Evolutionary conservation across 2,113 vertebrate genomes (phyloP), one percentile per base, ranked within the genome.

Genomic region (Sturnira hondurensis): DNA sequence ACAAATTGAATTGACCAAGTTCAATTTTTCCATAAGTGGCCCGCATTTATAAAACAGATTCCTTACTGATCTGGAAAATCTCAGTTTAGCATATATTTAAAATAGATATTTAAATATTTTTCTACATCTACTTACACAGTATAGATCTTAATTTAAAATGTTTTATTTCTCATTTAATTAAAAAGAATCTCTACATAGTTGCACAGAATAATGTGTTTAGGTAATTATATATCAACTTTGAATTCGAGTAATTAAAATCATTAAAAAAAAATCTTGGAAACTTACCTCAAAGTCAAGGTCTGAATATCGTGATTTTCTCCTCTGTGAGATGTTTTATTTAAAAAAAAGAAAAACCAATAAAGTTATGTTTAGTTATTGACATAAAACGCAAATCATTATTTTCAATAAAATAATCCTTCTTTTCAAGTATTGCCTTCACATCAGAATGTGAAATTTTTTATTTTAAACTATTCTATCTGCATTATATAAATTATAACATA

Each of bases 211-310:
- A 50, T 63, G 84, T 26, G 7, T 41, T 81, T 74, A 63, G 52
- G 19, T 36, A 88, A n/a, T 73, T 94, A 52, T 28, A 76, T 20
- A 63, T 52, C 13, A 38, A 94, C 52, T 97, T 98, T 98, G 56
- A 97, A 96, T 95, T 58, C 92, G 97, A 97, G 81, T 93, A 96
- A 88, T 97, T 96, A 78, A 96, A 97, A 96, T 95, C 95, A 97
- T 74, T 43, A 47, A 95, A 97, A 86, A 86, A 97, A 98, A 98
- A 97, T 96, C 91, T 94, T 89, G 81, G 90, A 94, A 94, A 99
- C 99, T 98, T 99, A 99, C 99, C 99, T 99, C 99, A 98, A 99
- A 99, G 99, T 99, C 99, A 98, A 99, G 98, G 98, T 99, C 99
- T 96, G 99, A 99, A 98, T 99, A 99, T 97, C 99, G 98, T 93